Evolutionary conservation across 2,797 vertebrate species (phyloP), one percentile per base, ranked within the genome.

Genomic region (Siniperca obscura): DNA sequence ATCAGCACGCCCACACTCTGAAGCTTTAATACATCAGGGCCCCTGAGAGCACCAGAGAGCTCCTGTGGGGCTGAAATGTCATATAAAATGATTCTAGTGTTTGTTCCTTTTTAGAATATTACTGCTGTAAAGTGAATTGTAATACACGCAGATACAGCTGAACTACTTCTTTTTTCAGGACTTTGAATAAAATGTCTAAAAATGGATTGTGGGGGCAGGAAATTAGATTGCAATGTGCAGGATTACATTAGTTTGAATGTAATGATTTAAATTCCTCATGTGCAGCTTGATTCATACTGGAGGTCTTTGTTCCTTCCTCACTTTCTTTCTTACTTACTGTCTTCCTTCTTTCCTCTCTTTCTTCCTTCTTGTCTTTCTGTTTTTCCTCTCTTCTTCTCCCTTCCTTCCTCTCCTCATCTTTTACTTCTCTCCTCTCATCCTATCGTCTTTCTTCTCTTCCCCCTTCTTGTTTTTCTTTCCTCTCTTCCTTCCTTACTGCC

Each of bases 1-100:
- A 87, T 81, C 88, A 87, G 78, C 89, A 81, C 87, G 61, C 87
- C 89, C 88, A 85, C 91, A 16, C 83, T 10, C 67, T 19, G 22
- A 44, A 27, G 80, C 71, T 74, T 30, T 70, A 77, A 83, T 73
- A 67, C 84, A 56, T 25, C 21, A 16, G 82, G 75, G 46, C 78
- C 73, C 44, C 70, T 1, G 66, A 73, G 85, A 86, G 70, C 71
- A n/a, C 4, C 3, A 22, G 7, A 19, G 66, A 22, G 16, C 85
- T 87, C 84, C 87, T 50, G 69, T 36, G 78, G 71, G 84, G 75
- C 81, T 59, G 48, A 78, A 50, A 65, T 79, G 83, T 86, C 83
- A 56, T 14, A 25, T 69, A 59, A 72, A 84, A 85, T 82, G 73
- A 85, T 72, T 81, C 80, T n/a, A 21, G 10, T 79, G 80, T 89